phyloP scores from a whole-genome alignment of 2,113 vertebrate genomes.

The Platysternon megacephalum region DNA sequence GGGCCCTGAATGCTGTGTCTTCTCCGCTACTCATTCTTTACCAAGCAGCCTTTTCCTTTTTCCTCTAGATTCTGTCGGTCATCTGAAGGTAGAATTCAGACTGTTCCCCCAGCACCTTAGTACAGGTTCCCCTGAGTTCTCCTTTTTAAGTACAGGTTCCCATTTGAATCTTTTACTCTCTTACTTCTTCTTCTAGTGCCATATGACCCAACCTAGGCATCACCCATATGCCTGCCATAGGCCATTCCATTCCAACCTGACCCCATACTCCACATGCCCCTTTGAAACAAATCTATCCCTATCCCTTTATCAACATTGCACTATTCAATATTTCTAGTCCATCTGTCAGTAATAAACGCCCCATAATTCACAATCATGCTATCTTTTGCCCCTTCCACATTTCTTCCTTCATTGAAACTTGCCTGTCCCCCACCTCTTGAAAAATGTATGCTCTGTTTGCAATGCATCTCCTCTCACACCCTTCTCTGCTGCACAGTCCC shows the following conservation, averaged over 20 bases:
- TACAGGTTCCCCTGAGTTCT: too few relatives aligned
- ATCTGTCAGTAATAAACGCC: not conserved
- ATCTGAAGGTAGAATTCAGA: too few relatives aligned
- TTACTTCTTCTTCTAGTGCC: not conserved
- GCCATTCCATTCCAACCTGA: not conserved
- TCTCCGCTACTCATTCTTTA: too few relatives aligned
- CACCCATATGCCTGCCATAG: not conserved
- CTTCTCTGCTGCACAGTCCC: not conserved
- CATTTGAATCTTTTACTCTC: too few relatives aligned
- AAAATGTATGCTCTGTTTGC: not conserved
- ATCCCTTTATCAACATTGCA: not conserved
- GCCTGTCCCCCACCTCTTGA: not conserved
- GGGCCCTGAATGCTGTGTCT: too few relatives aligned
- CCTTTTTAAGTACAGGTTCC: too few relatives aligned
- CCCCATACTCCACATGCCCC: not conserved
- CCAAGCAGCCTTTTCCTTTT: too few relatives aligned
- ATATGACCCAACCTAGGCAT: not conserved
- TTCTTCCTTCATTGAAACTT: not conserved
- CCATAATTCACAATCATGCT: not conserved
- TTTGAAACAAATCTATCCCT: not conserved
- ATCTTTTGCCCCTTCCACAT: not conserved
- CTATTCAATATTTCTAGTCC: not conserved
- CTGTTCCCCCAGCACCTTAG: too few relatives aligned
- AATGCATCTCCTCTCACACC: not conserved
- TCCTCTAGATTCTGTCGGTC: too few relatives aligned